phyloP scores from a whole-genome alignment of 1,140 invertebrate genomes.

The Drepana arcuata region DNA sequence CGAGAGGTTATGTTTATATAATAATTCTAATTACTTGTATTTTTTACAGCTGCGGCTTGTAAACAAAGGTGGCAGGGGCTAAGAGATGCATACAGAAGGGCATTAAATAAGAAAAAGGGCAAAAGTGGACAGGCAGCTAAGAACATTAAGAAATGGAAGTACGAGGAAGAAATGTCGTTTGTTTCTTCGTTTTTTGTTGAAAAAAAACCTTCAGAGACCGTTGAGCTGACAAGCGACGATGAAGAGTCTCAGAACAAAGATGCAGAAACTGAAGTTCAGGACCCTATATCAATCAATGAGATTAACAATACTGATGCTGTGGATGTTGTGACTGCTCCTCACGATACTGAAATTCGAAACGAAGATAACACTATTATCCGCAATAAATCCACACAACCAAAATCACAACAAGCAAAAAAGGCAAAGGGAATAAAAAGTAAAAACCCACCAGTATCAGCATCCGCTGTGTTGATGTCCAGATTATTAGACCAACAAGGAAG shows the following conservation, averaged over 20 bases:
- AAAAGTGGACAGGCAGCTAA: constrained; percentile 22
- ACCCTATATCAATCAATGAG: constrained; percentile 4
- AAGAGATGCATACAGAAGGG: constrained; percentile 21
- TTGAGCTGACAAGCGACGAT: constrained; percentile 18
- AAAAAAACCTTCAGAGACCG: constrained; percentile 15
- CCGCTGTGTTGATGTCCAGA: constrained; percentile 18
- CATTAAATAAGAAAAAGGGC: constrained; percentile 26
- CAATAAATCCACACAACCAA: constrained; percentile 10
- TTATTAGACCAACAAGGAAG: constrained; percentile 14
- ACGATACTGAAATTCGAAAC: constrained; percentile 2
- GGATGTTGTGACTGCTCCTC: constrained; percentile 1
- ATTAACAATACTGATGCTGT: constrained; percentile 1
- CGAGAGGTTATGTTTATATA: constrained; percentile 4
- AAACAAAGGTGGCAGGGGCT: constrained; percentile 26
- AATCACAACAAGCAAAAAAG: constrained; percentile 5
- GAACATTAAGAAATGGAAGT: constrained; percentile 27
- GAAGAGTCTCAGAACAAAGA: constrained; percentile 9
- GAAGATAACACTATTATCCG: constrained; percentile 5
- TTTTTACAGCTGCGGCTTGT: constrained; percentile 22
- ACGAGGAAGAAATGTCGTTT: constrained; percentile 31
- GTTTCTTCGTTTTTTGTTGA: constrained; percentile 16
- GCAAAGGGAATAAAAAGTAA: too few species aligned
- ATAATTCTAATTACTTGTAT: too few species aligned
- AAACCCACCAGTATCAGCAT: constrained; percentile 6
- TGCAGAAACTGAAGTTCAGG: constrained; percentile 6